phyloP scores from a whole-genome alignment of 1,140 invertebrate genomes.

The Himalopsyche phryganea region DNA sequence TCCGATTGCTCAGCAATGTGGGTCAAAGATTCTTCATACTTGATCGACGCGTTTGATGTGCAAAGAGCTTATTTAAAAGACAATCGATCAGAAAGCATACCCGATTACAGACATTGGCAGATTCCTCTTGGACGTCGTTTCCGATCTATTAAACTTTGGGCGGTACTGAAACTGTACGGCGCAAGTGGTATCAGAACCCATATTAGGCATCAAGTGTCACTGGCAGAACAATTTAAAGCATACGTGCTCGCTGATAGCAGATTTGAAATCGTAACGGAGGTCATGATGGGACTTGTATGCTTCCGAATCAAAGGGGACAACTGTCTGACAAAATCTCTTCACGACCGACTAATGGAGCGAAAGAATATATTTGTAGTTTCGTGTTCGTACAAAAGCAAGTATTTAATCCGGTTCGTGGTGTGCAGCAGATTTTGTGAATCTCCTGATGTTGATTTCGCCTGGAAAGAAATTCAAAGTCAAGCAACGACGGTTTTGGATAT shows the following conservation, averaged over 20 bases:
- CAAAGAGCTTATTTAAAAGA: conserved; percentile 87
- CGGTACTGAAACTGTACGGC: conserved; percentile 82
- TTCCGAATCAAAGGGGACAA: conserved; percentile 89
- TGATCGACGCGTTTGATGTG: conserved; percentile 86
- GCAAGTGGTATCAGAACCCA: conserved; percentile 73
- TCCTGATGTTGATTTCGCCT: conserved; percentile 80
- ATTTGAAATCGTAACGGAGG: conserved; percentile 87
- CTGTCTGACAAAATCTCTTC: conserved; percentile 74
- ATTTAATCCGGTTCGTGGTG: conserved; percentile 86
- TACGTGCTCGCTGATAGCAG: conserved; percentile 65
- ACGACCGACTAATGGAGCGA: conserved; percentile 85
- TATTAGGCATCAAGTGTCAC: conserved; percentile 70
- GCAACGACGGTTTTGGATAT: conserved; percentile 16
- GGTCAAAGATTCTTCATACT: conserved; percentile 75
- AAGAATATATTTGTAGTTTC: conserved; percentile 94
- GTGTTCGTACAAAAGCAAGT: conserved; percentile 77
- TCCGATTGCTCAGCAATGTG: conserved; percentile 90
- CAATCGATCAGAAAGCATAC: conserved; percentile 64
- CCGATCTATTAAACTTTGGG: conserved; percentile 92
- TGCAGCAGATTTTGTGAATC: conserved; percentile 82
- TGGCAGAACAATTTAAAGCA: conserved; percentile 82
- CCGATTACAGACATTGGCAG: conserved; percentile 94
- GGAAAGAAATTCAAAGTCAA: conserved; percentile 62
- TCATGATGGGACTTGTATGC: conserved; percentile 88
- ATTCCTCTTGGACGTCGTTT: conserved; percentile 89